Evolutionary conservation across 1,140 invertebrate species (phyloP).

Genomic region (Drosophila parvula): DNA sequence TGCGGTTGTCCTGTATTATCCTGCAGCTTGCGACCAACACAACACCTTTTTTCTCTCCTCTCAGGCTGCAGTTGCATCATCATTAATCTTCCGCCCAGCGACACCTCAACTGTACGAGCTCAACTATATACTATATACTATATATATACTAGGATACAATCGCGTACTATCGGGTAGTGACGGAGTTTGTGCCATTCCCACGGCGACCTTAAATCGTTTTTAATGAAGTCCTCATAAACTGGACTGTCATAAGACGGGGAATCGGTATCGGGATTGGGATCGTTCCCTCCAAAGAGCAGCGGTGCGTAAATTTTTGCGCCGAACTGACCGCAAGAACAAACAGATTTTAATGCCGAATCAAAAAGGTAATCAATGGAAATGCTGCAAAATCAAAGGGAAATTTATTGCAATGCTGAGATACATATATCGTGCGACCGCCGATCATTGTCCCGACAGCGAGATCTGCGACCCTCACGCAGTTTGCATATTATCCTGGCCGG

Average conservation of each 20-base stretch:
- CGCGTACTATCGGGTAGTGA: neutral
- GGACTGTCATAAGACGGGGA: slow-evolving; percentile 24
- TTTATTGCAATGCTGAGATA: slow-evolving; percentile 59
- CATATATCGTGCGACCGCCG: slow-evolving; percentile 30
- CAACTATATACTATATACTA: neutral
- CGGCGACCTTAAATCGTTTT: slow-evolving; percentile 65
- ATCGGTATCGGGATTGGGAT: neutral
- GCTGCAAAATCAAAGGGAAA: slow-evolving; percentile 38
- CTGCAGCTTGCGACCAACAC: slow-evolving; percentile 49
- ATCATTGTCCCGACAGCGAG: slow-evolving; percentile 25
- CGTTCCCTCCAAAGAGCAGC: slow-evolving; percentile 36
- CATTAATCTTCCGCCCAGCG: slow-evolving; percentile 58
- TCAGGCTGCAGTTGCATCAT: slow-evolving; percentile 40
- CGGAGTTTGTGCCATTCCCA: slow-evolving; percentile 48
- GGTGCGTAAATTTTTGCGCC: slow-evolving; percentile 66
- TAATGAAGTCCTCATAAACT: slow-evolving; percentile 78
- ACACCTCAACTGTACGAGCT: slow-evolving; percentile 27
- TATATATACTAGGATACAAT: neutral
- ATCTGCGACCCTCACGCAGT: slow-evolving; percentile 54
- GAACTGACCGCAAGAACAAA: slow-evolving; percentile 62
- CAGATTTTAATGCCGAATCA: slow-evolving; percentile 58
- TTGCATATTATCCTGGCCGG: slow-evolving; percentile 58
- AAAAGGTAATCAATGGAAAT: slow-evolving; percentile 36
- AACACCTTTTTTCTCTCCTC: slow-evolving; percentile 55
- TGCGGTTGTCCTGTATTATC: slow-evolving; percentile 34